Evolutionary conservation across 2,113 vertebrate species (phyloP).

Genomic region (Solea senegalensis): DNA sequence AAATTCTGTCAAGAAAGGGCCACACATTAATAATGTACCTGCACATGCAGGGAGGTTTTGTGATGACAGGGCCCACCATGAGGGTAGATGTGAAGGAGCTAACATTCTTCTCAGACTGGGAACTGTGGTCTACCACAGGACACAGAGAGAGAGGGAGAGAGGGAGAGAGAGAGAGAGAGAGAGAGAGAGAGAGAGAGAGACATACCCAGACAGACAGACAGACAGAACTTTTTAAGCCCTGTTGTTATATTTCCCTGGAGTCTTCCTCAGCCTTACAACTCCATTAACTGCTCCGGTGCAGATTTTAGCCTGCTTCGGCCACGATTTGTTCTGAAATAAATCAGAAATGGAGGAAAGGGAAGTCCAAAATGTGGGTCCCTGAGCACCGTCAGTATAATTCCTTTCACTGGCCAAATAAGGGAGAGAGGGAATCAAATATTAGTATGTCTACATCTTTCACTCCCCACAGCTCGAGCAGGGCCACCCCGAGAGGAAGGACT

Average conservation of each 20-base stretch:
- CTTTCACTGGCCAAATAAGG: conserved; percentile 43
- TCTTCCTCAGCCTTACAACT: conserved; percentile 71
- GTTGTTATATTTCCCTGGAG: conserved; percentile 75
- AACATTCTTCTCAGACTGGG: conserved; percentile 17
- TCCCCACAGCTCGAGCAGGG: conserved; percentile 39
- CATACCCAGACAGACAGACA: conserved; percentile 30
- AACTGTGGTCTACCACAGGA: conserved; percentile 47
- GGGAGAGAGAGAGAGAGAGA: conserved; percentile 6
- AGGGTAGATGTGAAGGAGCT: conserved; percentile 23
- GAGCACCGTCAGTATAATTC: conserved; percentile 63
- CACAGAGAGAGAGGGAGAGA: conserved; percentile 31
- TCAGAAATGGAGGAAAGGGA: conserved; percentile 63
- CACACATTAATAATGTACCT: background rate
- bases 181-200: conserved; percentile 13
- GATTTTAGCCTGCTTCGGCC: conserved; percentile 70
- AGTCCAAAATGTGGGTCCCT: conserved; percentile 65
- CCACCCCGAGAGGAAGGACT: conserved; percentile 55
- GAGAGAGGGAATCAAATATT: conserved; percentile 61
- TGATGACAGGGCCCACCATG: conserved; percentile 53
- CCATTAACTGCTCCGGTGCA: conserved; percentile 75
- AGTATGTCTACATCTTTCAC: conserved; percentile 47
- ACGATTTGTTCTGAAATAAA: conserved; percentile 79
- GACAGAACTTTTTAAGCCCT: conserved; percentile 59
- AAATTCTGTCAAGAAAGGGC: background rate
- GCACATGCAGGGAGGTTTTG: conserved; percentile 8